phyloP scores from a whole-genome alignment of 2,797 vertebrate species.

The Coccyzus lansbergi region DNA sequence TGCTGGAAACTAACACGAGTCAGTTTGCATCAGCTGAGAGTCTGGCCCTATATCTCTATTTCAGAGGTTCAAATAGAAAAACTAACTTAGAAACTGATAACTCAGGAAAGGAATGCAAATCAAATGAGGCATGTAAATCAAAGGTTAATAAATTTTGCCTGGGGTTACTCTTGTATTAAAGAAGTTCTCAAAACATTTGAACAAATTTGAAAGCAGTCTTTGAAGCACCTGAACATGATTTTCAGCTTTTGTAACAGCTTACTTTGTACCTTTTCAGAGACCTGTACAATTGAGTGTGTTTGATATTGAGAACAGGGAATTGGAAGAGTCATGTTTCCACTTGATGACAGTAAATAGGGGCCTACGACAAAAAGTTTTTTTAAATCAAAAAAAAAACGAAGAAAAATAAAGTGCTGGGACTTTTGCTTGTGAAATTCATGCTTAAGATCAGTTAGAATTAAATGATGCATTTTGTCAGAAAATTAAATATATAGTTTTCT shows the following conservation, averaged over 20 bases:
- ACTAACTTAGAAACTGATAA: neutral
- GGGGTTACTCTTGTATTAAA: slow-evolving; percentile 38
- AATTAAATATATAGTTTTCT: neutral
- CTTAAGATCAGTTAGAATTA: slow-evolving; percentile 14
- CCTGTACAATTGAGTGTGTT: neutral
- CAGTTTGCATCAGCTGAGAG: neutral
- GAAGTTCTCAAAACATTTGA: slow-evolving; percentile 41
- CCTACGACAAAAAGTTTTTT: slow-evolving; percentile 8
- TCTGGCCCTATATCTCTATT: neutral
- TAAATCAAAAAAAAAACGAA: neutral
- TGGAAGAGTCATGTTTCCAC: neutral
- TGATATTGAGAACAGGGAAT: neutral
- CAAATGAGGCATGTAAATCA: slow-evolving; percentile 14
- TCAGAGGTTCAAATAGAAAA: neutral
- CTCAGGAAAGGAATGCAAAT: neutral
- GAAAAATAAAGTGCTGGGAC: neutral
- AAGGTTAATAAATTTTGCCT: slow-evolving; percentile 54
- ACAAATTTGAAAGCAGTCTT: slow-evolving; percentile 13
- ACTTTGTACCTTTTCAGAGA: neutral
- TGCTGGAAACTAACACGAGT: neutral
- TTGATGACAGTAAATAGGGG: neutral
- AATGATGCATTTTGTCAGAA: neutral
- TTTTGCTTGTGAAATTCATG: neutral
- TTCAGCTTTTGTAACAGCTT: slow-evolving; percentile 13
- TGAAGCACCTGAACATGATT: slow-evolving; percentile 23